A percentile compares a stretch with the other conserved stretches of the same genome.
phyloP scores from a whole-genome alignment of 2,113 vertebrate species.

The Tragulus kanchil region DNA sequence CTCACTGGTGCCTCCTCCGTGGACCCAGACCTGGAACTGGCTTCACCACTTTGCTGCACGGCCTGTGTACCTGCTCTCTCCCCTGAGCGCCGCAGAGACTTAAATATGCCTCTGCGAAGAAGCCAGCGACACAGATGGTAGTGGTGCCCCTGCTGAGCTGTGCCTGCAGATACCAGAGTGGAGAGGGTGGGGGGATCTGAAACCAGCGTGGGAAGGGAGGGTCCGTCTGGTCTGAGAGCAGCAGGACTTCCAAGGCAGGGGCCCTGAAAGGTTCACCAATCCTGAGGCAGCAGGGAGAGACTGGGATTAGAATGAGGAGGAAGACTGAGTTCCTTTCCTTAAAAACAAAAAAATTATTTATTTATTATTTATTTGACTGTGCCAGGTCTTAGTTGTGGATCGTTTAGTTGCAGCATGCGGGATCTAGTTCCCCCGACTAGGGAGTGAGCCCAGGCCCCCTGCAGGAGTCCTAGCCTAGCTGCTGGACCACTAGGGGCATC shows the following conservation, averaged over 20 bases:
- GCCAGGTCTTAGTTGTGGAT: not conserved
- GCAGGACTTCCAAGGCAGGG: not conserved
- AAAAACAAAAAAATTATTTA: not conserved
- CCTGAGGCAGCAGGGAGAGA: not conserved
- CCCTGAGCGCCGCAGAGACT: slow-evolving; percentile 61
- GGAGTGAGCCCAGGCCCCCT: fast-evolving
- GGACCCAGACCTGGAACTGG: not conserved
- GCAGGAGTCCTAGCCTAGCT: not conserved
- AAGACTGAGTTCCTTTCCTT: not conserved
- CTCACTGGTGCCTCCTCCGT: fast-evolving
- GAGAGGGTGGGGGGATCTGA: not conserved
- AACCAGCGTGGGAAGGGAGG: not conserved
- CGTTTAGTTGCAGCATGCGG: not conserved
- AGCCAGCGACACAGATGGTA: slow-evolving; percentile 79
- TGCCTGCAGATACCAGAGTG: not conserved
- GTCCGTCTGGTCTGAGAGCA: not conserved
- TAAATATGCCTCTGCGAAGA: slow-evolving; percentile 71
- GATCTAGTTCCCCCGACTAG: not conserved
- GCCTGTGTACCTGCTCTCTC: slow-evolving; percentile 49
- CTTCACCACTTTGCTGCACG: not conserved
- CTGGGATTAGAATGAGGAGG: not conserved
- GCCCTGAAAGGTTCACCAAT: not conserved
- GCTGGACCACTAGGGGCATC: not conserved
- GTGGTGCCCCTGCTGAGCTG: slow-evolving; percentile 45
- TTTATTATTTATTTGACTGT: not conserved